These are phyloP conservation scores for Meta bourneti DNA, from an alignment of 2,888 invertebrate species.

Conservation along the genomic window DNA sequence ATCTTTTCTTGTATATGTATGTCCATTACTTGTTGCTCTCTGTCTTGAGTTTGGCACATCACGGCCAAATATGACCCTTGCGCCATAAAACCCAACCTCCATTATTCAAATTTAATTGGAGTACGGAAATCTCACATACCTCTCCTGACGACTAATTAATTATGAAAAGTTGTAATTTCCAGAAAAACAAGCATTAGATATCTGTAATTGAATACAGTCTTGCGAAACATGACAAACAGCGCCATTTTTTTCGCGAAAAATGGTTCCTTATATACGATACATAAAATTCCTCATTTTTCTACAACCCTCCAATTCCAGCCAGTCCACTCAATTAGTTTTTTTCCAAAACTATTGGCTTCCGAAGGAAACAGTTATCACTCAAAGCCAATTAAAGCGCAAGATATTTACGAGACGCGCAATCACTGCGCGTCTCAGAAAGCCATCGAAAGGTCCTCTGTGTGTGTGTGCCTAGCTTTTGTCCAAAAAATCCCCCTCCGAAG, in stretches of 20 bases:
- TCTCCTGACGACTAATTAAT: too few species aligned
- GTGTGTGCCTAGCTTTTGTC: neutral
- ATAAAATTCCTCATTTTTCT: neutral
- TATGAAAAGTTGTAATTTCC: too few species aligned
- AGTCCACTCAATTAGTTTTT: neutral
- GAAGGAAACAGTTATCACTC: conserved; percentile 12
- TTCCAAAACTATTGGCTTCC: neutral
- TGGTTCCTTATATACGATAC: neutral
- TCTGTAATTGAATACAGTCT: too few species aligned
- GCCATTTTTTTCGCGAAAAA: neutral
- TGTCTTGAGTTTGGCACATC: too few species aligned
- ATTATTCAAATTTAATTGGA: too few species aligned
- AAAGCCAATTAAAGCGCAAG: neutral
- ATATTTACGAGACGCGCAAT: neutral
- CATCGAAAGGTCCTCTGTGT: neutral
- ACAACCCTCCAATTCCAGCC: neutral
- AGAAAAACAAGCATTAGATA: too few species aligned
- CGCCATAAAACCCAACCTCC: too few species aligned
- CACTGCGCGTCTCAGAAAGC: neutral
- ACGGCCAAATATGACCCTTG: too few species aligned
- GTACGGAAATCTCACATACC: too few species aligned
- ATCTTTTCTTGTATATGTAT: too few species aligned
- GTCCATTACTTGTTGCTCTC: too few species aligned
- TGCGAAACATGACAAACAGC: neutral
- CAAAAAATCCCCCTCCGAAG: neutral